Evolutionary conservation across 2,888 invertebrate species (phyloP).

Genomic region (Bimastos eiseni): DNA sequence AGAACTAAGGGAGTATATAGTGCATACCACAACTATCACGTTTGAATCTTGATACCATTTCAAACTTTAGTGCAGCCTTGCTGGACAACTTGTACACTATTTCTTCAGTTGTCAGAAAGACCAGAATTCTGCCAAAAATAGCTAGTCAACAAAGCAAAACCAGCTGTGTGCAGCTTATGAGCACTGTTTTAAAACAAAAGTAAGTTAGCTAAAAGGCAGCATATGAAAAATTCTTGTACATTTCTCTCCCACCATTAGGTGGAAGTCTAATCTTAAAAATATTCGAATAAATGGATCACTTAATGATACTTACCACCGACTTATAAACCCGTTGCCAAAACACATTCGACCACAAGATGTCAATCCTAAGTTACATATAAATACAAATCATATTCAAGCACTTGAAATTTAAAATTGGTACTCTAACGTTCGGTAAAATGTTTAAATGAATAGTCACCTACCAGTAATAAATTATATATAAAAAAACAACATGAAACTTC

Average conservation of each 20-base stretch:
- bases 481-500: not conserved
- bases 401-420: not conserved
- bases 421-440: not conserved
- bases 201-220: not conserved
- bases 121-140: not conserved
- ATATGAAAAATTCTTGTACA: not conserved
- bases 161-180: not conserved
- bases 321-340: slow-evolving; percentile 82
- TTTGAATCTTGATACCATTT: no score
- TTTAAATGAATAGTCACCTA: not conserved
- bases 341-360: slow-evolving; percentile 82
- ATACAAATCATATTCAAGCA: not conserved
- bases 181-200: not conserved
- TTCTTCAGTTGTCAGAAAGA: not conserved
- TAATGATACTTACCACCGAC: slow-evolving; percentile 70
- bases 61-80: no score
- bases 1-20: no score
- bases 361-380: slow-evolving; percentile 65
- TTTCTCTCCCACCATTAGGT: not conserved
- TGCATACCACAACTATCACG: no score
- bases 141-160: no score
- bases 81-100: not conserved
- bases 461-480: no score
- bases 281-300: not conserved
- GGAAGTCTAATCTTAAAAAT: not conserved